These are phyloP conservation scores for Suricata suricatta DNA, from an alignment of 2,113 vertebrate genomes.

Conservation along the genomic window DNA sequence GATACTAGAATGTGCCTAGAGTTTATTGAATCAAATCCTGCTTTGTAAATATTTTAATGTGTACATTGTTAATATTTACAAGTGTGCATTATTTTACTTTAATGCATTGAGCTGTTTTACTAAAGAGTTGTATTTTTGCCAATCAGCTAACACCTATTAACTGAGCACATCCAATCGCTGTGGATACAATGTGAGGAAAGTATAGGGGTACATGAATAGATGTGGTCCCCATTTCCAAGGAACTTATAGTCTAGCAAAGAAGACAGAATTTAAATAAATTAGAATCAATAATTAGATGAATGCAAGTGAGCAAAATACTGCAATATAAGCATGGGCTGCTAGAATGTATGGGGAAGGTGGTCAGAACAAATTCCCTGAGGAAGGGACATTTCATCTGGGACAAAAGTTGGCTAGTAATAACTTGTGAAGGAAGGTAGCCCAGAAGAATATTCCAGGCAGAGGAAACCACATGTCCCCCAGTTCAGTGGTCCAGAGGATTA, in stretches of 20 bases:
- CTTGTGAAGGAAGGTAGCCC: neutral
- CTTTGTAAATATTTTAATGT: conserved; percentile 39
- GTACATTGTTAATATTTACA: neutral
- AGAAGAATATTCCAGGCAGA: neutral
- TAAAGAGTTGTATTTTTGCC: neutral
- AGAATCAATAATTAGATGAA: neutral
- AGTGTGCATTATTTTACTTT: neutral
- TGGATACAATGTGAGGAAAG: neutral
- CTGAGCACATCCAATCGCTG: neutral
- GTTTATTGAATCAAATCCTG: neutral
- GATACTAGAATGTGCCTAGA: neutral
- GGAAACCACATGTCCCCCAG: neutral
- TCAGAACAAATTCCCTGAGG: neutral
- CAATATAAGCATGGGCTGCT: neutral
- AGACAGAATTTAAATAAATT: neutral
- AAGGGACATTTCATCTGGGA: neutral
- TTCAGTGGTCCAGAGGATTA: neutral
- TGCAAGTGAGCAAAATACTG: neutral
- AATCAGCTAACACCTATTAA: neutral
- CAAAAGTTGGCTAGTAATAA: neutral
- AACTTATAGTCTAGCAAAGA: neutral
- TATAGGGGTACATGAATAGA: neutral
- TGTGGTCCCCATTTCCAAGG: neutral
- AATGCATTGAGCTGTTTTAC: neutral
- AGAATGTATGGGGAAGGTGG: neutral